A percentile compares a stretch with the other conserved stretches of the same genome.
phyloP scores from a whole-genome alignment of 2,113 vertebrate species.

The Tachysurus fulvidraco region DNA sequence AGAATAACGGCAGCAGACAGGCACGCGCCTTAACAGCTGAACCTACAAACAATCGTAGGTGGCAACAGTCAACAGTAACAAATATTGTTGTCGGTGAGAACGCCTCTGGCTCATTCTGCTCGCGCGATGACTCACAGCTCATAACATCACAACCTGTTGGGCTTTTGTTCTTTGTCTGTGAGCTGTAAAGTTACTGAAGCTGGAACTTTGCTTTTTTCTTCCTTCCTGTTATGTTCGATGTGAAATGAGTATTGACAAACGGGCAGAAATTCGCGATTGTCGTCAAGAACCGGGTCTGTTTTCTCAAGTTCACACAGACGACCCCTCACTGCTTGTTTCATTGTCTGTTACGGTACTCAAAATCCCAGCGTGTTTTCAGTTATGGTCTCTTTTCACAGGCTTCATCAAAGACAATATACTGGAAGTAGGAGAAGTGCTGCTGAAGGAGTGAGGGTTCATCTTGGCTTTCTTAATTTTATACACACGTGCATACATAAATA shows the following conservation, averaged over 20 bases:
- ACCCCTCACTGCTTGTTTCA: background rate
- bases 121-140: background rate
- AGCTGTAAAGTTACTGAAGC: slow-evolving; percentile 14
- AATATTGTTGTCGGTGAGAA: background rate
- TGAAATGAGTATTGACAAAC: background rate
- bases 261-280: background rate
- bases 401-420: slow-evolving; percentile 62
- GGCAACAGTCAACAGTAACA: background rate
- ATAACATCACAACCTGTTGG: background rate
- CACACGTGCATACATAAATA: background rate
- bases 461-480: background rate
- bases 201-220: background rate
- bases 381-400: slow-evolving; percentile 57
- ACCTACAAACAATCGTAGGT: background rate
- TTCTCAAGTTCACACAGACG: background rate
- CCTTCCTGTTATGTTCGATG: background rate
- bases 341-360: background rate
- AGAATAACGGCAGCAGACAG: background rate
- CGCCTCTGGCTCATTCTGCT: background rate
- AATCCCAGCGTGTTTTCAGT: background rate
- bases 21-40: background rate
- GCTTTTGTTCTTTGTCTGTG: background rate
- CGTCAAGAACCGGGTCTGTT: background rate
- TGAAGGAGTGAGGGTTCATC: slow-evolving; percentile 70
- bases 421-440: slow-evolving; percentile 65